Conservation (phyloP, 2,797 vertebrate species). For the Pangasius krempfi region DNA sequence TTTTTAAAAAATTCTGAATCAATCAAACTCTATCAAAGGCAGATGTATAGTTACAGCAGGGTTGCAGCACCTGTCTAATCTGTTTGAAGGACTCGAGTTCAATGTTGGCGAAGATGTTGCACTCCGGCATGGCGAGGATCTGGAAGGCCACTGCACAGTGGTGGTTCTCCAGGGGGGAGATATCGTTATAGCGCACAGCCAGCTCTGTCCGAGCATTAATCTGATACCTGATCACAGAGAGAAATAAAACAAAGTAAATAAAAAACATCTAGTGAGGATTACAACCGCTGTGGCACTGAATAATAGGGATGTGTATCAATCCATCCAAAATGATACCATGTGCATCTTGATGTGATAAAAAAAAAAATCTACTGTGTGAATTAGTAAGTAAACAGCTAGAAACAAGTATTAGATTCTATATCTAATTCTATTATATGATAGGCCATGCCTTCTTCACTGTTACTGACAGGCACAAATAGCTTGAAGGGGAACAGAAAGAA, state of each 20-base stretch:
- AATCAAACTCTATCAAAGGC: neutral
- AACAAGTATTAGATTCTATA: neutral
- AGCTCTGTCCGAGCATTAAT: conserved; percentile 90
- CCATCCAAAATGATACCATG: neutral
- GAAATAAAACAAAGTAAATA: neutral
- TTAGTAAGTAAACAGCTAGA: neutral
- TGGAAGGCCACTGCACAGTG: conserved; percentile 91
- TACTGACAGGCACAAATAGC: neutral
- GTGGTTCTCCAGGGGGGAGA: conserved; percentile 92
- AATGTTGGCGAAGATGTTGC: conserved; percentile 86
- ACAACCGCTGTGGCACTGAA: neutral
- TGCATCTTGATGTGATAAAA: neutral
- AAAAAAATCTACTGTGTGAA: neutral
- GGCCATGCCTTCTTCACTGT: neutral
- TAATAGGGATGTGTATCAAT: neutral
- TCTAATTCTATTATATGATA: neutral
- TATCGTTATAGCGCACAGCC: conserved; percentile 90
- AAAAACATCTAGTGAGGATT: neutral
- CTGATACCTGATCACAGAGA: conserved; percentile 71
- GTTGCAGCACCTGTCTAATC: conserved; percentile 79
- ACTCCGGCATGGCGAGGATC: conserved; percentile 85
- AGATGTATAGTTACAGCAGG: neutral
- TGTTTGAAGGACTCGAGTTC: conserved; percentile 81
- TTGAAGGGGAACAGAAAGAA: neutral
- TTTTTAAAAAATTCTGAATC: neutral